phyloP scores from a whole-genome alignment of 2,797 vertebrate species.

The Gila robusta region DNA sequence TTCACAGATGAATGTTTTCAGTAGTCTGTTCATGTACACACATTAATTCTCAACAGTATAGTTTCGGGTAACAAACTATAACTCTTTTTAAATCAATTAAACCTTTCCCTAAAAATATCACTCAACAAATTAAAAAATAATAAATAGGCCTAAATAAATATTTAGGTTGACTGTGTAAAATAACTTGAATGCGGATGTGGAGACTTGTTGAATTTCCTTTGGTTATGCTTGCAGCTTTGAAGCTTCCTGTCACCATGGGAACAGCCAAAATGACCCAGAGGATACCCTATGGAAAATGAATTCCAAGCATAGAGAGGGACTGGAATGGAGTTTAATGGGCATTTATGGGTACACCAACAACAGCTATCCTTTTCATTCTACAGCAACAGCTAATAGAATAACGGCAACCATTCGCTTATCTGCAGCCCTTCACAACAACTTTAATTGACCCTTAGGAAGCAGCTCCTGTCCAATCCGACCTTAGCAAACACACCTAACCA shows the following conservation, averaged over 20 bases:
- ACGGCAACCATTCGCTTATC: not conserved
- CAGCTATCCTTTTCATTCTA: slow-evolving; percentile 7
- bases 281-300: slow-evolving; percentile 16
- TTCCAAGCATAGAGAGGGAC: not conserved
- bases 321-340: slow-evolving; percentile 33
- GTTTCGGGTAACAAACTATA: not conserved
- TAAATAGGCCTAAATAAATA: not conserved
- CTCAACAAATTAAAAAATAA: not conserved
- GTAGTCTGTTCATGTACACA: not conserved
- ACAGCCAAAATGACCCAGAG: not conserved
- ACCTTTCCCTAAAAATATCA: not conserved
- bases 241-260: slow-evolving; percentile 18
- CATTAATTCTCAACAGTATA: not conserved
- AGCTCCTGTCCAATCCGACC: slow-evolving; percentile 7
- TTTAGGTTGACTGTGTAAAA: not conserved
- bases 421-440: slow-evolving; percentile 14
- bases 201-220: not conserved
- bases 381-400: slow-evolving; percentile 10
- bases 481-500: not conserved
- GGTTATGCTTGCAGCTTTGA: slow-evolving; percentile 5
- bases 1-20: not conserved
- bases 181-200: not conserved
- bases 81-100: not conserved
- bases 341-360: not conserved
- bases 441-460: slow-evolving; percentile 9